Conservation (phyloP, 2,797 vertebrate species). For the Sebastolobus alascanus region DNA sequence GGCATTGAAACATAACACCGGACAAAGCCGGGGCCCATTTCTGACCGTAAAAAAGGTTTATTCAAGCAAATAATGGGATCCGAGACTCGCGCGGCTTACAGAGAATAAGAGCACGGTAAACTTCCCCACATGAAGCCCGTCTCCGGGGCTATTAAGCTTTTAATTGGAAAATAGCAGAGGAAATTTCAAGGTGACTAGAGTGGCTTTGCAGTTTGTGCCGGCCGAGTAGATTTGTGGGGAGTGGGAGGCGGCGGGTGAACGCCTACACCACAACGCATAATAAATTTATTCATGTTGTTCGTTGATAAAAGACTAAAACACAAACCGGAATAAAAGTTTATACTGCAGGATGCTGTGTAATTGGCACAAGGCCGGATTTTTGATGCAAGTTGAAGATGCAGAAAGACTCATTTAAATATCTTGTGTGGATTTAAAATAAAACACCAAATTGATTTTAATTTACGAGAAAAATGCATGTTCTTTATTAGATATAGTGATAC, state of each 20-base stretch:
- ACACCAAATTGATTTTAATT: background rate
- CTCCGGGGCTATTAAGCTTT: constrained; percentile 99
- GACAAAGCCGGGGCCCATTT: constrained; percentile 91
- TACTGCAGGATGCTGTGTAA: constrained; percentile 50
- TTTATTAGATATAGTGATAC: background rate
- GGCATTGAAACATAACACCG: constrained; percentile 96
- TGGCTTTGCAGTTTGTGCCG: constrained; percentile 88
- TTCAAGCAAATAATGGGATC: constrained; percentile 99
- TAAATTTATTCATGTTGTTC: constrained; percentile 83
- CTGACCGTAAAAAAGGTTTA: constrained; percentile 95
- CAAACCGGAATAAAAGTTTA: constrained; percentile 77
- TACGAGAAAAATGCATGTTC: background rate
- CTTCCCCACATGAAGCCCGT: constrained; percentile 95
- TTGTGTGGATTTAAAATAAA: constrained; percentile 6
- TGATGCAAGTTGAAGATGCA: constrained; percentile 17
- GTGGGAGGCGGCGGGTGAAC: constrained; percentile 76
- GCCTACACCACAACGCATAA: constrained; percentile 68
- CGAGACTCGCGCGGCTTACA: constrained; percentile 88
- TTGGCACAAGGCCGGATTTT: constrained; percentile 12
- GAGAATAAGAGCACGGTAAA: constrained; percentile 91
- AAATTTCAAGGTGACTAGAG: constrained; percentile 97
- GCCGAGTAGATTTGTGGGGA: constrained; percentile 86
- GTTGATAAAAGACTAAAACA: constrained; percentile 75
- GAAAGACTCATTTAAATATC: background rate
- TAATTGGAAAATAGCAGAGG: constrained; percentile 98